Evolutionary conservation across 2,888 invertebrate genomes (phyloP).

Genomic region (Aproaerema taeniolella): DNA sequence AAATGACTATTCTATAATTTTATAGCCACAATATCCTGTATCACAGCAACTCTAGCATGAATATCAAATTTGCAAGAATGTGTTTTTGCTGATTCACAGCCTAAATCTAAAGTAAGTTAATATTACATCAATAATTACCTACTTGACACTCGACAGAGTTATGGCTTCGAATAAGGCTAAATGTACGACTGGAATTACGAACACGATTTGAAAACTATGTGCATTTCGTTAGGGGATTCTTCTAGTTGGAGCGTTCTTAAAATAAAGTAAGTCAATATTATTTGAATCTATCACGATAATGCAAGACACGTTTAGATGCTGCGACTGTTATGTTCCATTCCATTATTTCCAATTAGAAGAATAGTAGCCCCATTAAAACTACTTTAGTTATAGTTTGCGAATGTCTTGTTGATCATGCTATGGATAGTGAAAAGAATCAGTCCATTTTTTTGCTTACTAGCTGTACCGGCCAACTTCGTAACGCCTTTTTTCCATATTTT

Average conservation of each 20-base stretch:
- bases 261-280: neutral
- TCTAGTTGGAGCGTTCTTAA: conserved; percentile 12
- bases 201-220: conserved; percentile 55
- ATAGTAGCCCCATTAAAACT: conserved; percentile 30
- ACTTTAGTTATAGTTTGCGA: conserved; percentile 42
- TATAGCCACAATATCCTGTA: conserved; percentile 71
- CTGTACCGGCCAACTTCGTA: too few species aligned
- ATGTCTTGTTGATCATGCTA: too few species aligned
- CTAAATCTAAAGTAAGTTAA: conserved; percentile 65
- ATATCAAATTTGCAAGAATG: conserved; percentile 66
- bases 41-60: conserved; percentile 77
- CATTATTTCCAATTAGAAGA: conserved; percentile 2
- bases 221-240: conserved; percentile 28
- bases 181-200: conserved; percentile 56
- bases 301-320: too few species aligned
- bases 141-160: conserved; percentile 48
- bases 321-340: too few species aligned
- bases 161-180: conserved; percentile 43
- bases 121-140: conserved; percentile 44
- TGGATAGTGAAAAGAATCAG: too few species aligned
- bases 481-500: too few species aligned
- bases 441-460: too few species aligned
- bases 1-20: conserved; percentile 59
- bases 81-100: conserved; percentile 70
- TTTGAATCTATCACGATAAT: neutral